Percentiles rank a stretch among this genome's conserved stretches.
Evolutionary conservation across 2,888 invertebrate species (phyloP).

Genomic region (Yponomeuta malinellus): DNA sequence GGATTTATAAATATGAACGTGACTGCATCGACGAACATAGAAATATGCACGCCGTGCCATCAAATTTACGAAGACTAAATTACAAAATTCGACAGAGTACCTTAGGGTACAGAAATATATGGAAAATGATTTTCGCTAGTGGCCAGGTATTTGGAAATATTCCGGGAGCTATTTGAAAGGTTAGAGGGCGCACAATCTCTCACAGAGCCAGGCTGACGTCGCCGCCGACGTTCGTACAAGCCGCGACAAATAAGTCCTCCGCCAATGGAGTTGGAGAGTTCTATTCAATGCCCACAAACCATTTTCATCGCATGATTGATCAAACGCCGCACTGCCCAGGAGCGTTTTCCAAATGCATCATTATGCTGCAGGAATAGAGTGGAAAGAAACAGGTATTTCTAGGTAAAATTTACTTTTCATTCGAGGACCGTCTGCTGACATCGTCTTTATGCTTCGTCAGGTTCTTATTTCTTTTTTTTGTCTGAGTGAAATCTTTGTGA

Average conservation of each 20-base stretch:
- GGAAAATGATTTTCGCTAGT: not conserved
- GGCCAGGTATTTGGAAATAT: slow-evolving; percentile 9
- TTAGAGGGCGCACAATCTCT: slow-evolving; percentile 49
- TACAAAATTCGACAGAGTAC: not conserved
- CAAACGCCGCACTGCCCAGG: slow-evolving; percentile 35
- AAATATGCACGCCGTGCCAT: not conserved
- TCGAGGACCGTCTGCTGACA: not conserved
- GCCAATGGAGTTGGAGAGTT: slow-evolving; percentile 44
- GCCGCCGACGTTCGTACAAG: slow-evolving; percentile 40
- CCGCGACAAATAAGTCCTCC: slow-evolving; percentile 59
- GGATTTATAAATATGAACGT: too few relatives aligned
- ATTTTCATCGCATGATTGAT: slow-evolving; percentile 68
- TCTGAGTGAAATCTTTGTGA: not conserved
- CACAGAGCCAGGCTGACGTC: slow-evolving; percentile 34
- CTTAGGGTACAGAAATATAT: not conserved
- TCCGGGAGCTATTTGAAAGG: slow-evolving; percentile 50
- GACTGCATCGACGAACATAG: not conserved
- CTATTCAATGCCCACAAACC: slow-evolving; percentile 63
- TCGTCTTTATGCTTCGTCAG: not conserved
- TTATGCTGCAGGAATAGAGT: slow-evolving; percentile 28
- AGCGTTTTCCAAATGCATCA: slow-evolving; percentile 50
- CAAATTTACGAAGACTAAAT: not conserved
- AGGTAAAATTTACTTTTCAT: not conserved
- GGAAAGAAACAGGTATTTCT: slow-evolving; percentile 8
- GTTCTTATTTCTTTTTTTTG: not conserved